These are phyloP conservation scores for Poliocrania exsul DNA, from an alignment of 2,797 vertebrate genomes.

Conservation along the genomic window DNA sequence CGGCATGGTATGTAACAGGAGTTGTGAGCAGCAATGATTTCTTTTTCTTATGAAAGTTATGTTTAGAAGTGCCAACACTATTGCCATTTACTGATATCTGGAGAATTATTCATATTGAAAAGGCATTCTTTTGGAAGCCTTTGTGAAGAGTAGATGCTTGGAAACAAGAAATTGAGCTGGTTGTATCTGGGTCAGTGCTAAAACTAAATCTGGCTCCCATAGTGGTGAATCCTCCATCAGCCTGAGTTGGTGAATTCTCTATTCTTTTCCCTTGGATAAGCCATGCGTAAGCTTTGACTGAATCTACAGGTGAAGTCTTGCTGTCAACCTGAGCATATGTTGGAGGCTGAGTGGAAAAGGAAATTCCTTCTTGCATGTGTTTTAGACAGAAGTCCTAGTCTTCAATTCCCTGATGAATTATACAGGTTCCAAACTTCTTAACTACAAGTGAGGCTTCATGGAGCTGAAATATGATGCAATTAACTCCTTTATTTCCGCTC, in stretches of 20 bases:
- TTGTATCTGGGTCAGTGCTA: background rate
- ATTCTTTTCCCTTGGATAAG: background rate
- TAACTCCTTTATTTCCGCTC: background rate
- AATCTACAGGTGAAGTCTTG: background rate
- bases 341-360: background rate
- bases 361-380: background rate
- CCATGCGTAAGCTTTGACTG: background rate
- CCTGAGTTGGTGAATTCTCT: background rate
- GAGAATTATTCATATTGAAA: background rate
- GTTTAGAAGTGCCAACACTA: background rate
- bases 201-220: background rate
- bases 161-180: background rate
- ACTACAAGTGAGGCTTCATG: background rate
- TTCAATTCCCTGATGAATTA: background rate
- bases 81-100: background rate
- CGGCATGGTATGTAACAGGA: constrained; percentile 85
- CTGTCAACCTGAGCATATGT: background rate
- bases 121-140: background rate
- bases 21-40: background rate
- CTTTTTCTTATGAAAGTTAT: background rate
- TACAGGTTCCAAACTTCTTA: background rate
- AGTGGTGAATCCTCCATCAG: background rate
- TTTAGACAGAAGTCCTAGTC: background rate
- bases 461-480: background rate
- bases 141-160: background rate